Percentiles rank a stretch among this genome's conserved stretches.
phyloP scores from a whole-genome alignment of 2,888 invertebrate genomes.

The Phrixothrix hirtus region DNA sequence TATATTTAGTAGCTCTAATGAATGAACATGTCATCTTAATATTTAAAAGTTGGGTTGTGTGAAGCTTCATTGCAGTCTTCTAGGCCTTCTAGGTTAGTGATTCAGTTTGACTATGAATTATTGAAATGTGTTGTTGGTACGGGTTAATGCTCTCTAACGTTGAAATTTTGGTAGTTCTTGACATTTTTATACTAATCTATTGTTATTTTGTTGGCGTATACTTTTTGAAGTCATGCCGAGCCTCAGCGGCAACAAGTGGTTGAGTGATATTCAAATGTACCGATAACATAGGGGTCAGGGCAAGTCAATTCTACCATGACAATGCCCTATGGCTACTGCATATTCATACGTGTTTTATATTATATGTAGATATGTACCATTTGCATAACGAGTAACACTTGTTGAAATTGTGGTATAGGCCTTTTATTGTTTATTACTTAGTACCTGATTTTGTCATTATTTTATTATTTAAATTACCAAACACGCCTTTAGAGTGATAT shows the following conservation, averaged over 20 bases:
- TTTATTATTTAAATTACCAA: no score
- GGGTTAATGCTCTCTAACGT: slow-evolving; percentile 4
- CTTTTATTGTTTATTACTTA: no score
- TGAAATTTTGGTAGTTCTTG: no score
- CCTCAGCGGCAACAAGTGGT: slow-evolving; percentile 34
- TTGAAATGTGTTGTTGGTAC: no score
- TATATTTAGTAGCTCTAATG: slow-evolving; percentile 26
- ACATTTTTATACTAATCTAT: not conserved
- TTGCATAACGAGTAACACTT: slow-evolving; percentile 48
- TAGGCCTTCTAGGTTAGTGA: no score
- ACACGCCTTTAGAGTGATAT: no score
- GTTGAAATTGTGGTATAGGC: slow-evolving; percentile 41
- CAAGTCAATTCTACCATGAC: slow-evolving; percentile 46
- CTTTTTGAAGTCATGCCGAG: no score
- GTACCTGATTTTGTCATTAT: no score
- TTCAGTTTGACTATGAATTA: no score
- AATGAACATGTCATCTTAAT: slow-evolving; percentile 30
- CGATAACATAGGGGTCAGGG: slow-evolving; percentile 46
- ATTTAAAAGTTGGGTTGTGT: slow-evolving; percentile 6
- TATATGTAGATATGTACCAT: slow-evolving; percentile 51
- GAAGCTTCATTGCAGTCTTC: no score
- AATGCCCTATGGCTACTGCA: slow-evolving; percentile 45
- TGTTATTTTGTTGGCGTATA: slow-evolving; percentile 17
- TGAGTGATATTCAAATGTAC: slow-evolving; percentile 36
- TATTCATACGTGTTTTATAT: slow-evolving; percentile 50